Evolutionary conservation across 2,797 vertebrate genomes (phyloP), one percentile per base, ranked within the genome.

Genomic region (Erpetoichthys calabaricus): DNA sequence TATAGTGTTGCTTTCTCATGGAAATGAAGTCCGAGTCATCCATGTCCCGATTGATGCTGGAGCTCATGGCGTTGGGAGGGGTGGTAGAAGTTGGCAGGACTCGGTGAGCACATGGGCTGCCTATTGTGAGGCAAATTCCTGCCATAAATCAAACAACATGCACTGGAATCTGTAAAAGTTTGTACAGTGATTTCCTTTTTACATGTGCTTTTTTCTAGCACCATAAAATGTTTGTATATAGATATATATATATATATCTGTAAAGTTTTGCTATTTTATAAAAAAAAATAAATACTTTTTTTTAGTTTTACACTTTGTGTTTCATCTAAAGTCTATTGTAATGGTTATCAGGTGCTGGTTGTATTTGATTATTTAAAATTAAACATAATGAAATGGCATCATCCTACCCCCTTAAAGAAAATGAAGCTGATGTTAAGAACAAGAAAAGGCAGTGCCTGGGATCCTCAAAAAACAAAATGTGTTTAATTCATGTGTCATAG

Each of bases 1-100:
- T 76, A 71, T 84, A 89, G 79, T 80, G 82, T 84, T 82, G 82
- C 86, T 90, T 90, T 94, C 91, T 89, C 75, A 89, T 91, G 89
- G 86, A 91, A 91, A 91, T 88, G 69, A 73, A 86, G 84, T 77
- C 82, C 69, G 71, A 82, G 85, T 83, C 82, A 82, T 80, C 80
- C 81, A 83, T 76, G 77, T 86, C 86, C 76, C 80, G 83, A 81
- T 82, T 86, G 84, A 82, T 87, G 78, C 75, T 84, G 79, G 75
- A 64, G 74, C 68, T 67, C 75, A 58, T 25, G 45, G 7, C n/a
- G 0, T 46, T 10, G 66, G 69, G 47, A 60, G 78, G 63, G 65
- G 61, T 64, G 70, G 73, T 72, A 80, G 86, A 78, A 80, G 73
- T 85, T 78, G 83, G 79, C 87, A 74, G 75, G 61, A 68, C 77